Evolutionary conservation across 2,888 invertebrate genomes (phyloP).

Genomic region (Sarcophaga carnaria): DNA sequence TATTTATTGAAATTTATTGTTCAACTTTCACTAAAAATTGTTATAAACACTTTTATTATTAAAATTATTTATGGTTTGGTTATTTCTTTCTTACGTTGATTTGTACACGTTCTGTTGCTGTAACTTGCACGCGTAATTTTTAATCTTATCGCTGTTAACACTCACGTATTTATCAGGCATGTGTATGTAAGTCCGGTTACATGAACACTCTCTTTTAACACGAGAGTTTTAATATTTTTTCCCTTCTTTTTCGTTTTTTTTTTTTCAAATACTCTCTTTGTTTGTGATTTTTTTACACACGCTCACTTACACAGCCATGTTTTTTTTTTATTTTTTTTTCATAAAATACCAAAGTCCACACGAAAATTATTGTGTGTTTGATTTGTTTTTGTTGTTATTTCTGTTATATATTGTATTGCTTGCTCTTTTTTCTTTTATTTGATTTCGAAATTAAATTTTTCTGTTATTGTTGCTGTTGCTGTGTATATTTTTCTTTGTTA

Average conservation of each 20-base stretch:
- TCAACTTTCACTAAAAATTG: background rate
- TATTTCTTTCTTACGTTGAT: constrained; percentile 12
- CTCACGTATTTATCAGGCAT: background rate
- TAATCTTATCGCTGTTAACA: constrained; percentile 22
- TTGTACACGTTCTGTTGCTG: constrained; percentile 42
- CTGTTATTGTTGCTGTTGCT: constrained; percentile 11
- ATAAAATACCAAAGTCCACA: constrained; percentile 59
- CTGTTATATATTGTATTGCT: constrained; percentile 64
- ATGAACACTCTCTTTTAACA: background rate
- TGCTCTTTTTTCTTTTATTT: constrained; percentile 62
- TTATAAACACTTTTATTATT: constrained; percentile 2
- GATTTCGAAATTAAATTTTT: constrained; percentile 38
- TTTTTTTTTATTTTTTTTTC: constrained; percentile 23
- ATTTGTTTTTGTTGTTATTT: constrained; percentile 70
- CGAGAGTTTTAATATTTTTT: background rate
- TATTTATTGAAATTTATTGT: constrained; percentile 6
- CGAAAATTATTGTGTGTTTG: constrained; percentile 43
- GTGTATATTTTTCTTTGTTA: constrained; percentile 59
- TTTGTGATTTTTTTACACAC: background rate
- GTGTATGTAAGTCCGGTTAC: background rate
- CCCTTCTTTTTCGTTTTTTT: background rate
- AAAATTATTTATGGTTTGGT: background rate
- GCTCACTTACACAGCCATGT: constrained; percentile 4
- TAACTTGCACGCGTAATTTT: constrained; percentile 34
- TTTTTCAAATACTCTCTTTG: background rate